Conservation (phyloP, 2,797 vertebrate species). For the Tachyglossus aculeatus region DNA sequence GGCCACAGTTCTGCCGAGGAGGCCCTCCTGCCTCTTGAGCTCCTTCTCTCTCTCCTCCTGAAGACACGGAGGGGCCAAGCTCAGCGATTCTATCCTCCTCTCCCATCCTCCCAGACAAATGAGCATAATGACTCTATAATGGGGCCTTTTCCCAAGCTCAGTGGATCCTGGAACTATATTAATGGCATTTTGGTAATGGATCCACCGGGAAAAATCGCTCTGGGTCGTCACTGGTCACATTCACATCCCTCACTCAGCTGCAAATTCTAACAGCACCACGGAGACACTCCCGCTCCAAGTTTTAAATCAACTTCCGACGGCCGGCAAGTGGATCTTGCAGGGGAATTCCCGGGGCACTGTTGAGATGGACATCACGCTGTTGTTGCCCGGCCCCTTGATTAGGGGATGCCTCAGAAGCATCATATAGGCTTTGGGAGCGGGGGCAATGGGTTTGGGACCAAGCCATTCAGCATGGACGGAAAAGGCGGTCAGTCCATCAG, state of each 20-base stretch:
- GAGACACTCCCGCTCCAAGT: constrained; percentile 26
- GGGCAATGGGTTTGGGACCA: too few relatives aligned
- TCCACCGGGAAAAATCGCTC: constrained; percentile 33
- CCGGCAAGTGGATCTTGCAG: too few relatives aligned
- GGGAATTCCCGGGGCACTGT: too few relatives aligned
- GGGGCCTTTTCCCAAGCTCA: constrained; percentile 16
- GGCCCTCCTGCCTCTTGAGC: constrained; percentile 2
- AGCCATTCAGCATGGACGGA: too few relatives aligned
- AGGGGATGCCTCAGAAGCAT: too few relatives aligned
- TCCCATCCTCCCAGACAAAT: constrained; percentile 16
- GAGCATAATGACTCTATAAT: constrained; percentile 35
- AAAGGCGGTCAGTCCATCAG: too few relatives aligned
- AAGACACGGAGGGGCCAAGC: background rate
- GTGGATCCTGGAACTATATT: constrained; percentile 38
- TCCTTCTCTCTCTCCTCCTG: too few relatives aligned
- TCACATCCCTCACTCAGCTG: constrained; percentile 6
- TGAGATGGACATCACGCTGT: too few relatives aligned
- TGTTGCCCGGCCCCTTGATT: too few relatives aligned
- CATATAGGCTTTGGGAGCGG: too few relatives aligned
- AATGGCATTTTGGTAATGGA: constrained; percentile 47
- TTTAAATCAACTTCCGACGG: constrained; percentile 40
- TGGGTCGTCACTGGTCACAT: constrained; percentile 42
- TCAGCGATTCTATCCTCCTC: constrained; percentile 2
- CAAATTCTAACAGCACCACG: constrained; percentile 20
- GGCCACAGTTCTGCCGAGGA: constrained; percentile 3